These are phyloP conservation scores for Caenorhabditis zanzibari DNA, from an alignment of 2,888 invertebrate species.

Conservation along the genomic window DNA sequence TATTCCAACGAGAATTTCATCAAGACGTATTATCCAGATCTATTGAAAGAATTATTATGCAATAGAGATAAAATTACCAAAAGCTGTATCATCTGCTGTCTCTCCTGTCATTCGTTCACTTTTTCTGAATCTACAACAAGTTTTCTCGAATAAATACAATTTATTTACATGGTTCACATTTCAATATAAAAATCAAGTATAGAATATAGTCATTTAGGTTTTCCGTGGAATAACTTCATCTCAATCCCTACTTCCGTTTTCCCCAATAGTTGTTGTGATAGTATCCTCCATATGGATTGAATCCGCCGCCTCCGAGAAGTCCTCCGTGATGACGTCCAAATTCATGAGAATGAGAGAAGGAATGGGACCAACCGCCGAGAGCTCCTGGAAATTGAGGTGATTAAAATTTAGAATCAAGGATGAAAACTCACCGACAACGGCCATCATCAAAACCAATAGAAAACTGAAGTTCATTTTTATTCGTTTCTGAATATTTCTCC, in stretches of 20 bases:
- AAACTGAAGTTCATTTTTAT: constrained; percentile 14
- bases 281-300: constrained; percentile 36
- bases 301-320: constrained; percentile 26
- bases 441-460: constrained; percentile 28
- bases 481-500: background rate
- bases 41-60: too few relatives aligned
- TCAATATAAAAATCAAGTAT: background rate
- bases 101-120: too few relatives aligned
- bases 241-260: constrained; percentile 21
- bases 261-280: constrained; percentile 23
- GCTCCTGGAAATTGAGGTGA: constrained; percentile 7
- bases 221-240: background rate
- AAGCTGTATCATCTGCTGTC: too few relatives aligned
- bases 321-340: constrained; percentile 32
- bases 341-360: constrained; percentile 33
- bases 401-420: background rate
- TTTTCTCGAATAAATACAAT: background rate
- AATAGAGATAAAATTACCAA: too few relatives aligned
- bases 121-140: too few relatives aligned
- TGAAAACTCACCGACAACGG: constrained; percentile 33
- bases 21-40: too few relatives aligned
- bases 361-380: constrained; percentile 22
- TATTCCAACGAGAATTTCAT: too few relatives aligned
- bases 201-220: background rate
- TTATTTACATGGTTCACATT: background rate